These are phyloP conservation scores for Drosophila villosipedis DNA, from an alignment of 2,888 invertebrate genomes.

Conservation along the genomic window DNA sequence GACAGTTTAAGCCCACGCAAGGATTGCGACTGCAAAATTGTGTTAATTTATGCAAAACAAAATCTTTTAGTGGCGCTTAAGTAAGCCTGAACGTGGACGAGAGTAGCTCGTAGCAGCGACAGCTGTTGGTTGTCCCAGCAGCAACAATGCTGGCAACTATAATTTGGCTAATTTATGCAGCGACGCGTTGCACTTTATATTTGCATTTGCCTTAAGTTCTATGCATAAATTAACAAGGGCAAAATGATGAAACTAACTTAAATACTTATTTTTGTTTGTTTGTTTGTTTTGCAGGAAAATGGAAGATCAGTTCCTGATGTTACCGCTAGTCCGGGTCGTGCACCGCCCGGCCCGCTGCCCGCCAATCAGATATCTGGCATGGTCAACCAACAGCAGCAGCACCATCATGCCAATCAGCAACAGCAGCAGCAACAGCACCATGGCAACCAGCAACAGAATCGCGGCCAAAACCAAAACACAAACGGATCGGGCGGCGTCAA, in stretches of 20 bases:
- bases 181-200: slow-evolving; percentile 61
- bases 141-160: slow-evolving; percentile 20
- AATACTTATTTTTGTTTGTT: slow-evolving; percentile 5
- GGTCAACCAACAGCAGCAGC: slow-evolving; percentile 82
- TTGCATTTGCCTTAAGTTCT: slow-evolving; percentile 64
- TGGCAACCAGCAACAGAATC: slow-evolving; percentile 85
- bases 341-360: slow-evolving; percentile 89
- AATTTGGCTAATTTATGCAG: slow-evolving; percentile 71
- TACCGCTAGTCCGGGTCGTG: slow-evolving; percentile 94
- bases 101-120: slow-evolving; percentile 12
- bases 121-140: slow-evolving; percentile 42
- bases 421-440: slow-evolving; percentile 81
- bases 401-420: slow-evolving; percentile 85
- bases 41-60: slow-evolving; percentile 71
- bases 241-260: neutral
- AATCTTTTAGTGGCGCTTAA: slow-evolving; percentile 65
- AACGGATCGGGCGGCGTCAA: slow-evolving; percentile 82
- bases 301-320: slow-evolving; percentile 96
- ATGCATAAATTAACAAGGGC: slow-evolving; percentile 38
- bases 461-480: slow-evolving; percentile 58
- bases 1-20: slow-evolving; percentile 11
- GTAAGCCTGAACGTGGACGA: slow-evolving; percentile 18
- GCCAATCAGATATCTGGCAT: slow-evolving; percentile 87
- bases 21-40: slow-evolving; percentile 32
- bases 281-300: slow-evolving; percentile 89